A percentile compares a stretch with the other conserved stretches of the same genome.
Conservation (phyloP, 2,113 vertebrate genomes). For the Poecilia latipinna region DNA sequence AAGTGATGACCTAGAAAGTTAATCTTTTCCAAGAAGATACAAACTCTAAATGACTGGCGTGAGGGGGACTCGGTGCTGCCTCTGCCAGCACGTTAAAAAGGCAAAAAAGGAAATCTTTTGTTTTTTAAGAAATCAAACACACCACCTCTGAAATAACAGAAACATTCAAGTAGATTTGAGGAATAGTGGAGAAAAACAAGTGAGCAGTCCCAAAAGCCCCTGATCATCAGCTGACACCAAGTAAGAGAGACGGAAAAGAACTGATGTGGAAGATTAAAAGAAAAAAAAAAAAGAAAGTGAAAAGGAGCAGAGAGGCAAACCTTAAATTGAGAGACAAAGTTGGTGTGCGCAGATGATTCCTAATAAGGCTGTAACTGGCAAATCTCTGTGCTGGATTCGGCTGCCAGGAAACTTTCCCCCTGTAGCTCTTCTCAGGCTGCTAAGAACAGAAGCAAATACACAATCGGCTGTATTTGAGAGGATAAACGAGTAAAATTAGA, state of each 20-base stretch:
- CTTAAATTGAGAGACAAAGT: constrained; percentile 65
- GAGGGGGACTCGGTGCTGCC: background rate
- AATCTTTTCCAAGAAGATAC: constrained; percentile 69
- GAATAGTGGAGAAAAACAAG: constrained; percentile 8
- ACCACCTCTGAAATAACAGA: constrained; percentile 17
- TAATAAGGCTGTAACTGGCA: constrained; percentile 83
- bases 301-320: constrained; percentile 52
- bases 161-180: constrained; percentile 3
- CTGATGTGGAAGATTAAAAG: constrained; percentile 11
- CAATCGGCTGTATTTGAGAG: constrained; percentile 36
- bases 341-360: constrained; percentile 76
- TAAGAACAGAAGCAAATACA: constrained; percentile 75
- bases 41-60: constrained; percentile 27
- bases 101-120: constrained; percentile 11
- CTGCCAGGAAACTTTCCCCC: constrained; percentile 81
- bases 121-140: constrained; percentile 12
- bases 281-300: constrained; percentile 11
- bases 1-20: constrained; percentile 78
- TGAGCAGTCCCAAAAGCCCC: constrained; percentile 64
- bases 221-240: constrained; percentile 79
- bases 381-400: constrained; percentile 65
- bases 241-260: constrained; percentile 24
- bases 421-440: constrained; percentile 60
- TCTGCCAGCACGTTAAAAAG: constrained; percentile 4
- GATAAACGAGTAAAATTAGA: constrained; percentile 47